Percentiles rank a stretch among this genome's conserved stretches.
Evolutionary conservation across 2,888 invertebrate species (phyloP).

Genomic region (Polia nebulosa): DNA sequence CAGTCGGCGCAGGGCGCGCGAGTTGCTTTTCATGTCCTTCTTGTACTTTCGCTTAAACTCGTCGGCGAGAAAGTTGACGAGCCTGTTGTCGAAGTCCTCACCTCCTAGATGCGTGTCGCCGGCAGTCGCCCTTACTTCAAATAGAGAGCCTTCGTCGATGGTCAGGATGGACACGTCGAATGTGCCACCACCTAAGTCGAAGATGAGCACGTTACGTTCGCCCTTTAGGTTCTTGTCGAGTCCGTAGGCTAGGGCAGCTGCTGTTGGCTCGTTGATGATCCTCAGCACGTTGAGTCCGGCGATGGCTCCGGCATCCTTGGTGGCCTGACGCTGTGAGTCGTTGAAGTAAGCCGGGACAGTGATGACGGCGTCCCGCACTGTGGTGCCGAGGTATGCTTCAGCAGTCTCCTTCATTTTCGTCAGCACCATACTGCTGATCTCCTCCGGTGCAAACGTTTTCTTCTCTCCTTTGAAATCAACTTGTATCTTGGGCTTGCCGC

Average conservation of each 20-base stretch:
- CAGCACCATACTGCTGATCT: conserved; percentile 93
- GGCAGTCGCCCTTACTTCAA: conserved; percentile 95
- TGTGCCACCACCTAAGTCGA: conserved; percentile 93
- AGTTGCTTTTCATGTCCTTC: conserved; percentile 93
- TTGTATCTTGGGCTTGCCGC: conserved; percentile 93
- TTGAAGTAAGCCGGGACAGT: conserved; percentile 96
- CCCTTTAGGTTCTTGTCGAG: conserved; percentile 93
- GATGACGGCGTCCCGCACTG: conserved; percentile 94
- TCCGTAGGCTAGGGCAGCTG: conserved; percentile 94
- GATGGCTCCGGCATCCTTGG: conserved; percentile 95
- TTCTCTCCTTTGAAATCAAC: conserved; percentile 92
- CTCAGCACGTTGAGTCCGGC: conserved; percentile 95
- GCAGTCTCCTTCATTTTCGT: conserved; percentile 92
- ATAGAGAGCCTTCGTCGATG: conserved; percentile 94
- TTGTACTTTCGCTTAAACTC: conserved; percentile 94
- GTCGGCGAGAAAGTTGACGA: conserved; percentile 92
- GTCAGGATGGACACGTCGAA: conserved; percentile 96
- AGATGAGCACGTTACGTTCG: conserved; percentile 92
- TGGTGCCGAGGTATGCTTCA: conserved; percentile 93
- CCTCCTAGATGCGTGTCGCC: conserved; percentile 96
- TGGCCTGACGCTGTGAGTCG: conserved; percentile 94
- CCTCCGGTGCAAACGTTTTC: conserved; percentile 93
- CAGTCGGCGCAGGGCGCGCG: conserved; percentile 93
- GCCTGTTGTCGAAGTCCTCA: conserved; percentile 93
- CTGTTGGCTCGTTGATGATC: conserved; percentile 96